Evolutionary conservation across 2,888 invertebrate species (phyloP).

Genomic region (Dynastes maya): DNA sequence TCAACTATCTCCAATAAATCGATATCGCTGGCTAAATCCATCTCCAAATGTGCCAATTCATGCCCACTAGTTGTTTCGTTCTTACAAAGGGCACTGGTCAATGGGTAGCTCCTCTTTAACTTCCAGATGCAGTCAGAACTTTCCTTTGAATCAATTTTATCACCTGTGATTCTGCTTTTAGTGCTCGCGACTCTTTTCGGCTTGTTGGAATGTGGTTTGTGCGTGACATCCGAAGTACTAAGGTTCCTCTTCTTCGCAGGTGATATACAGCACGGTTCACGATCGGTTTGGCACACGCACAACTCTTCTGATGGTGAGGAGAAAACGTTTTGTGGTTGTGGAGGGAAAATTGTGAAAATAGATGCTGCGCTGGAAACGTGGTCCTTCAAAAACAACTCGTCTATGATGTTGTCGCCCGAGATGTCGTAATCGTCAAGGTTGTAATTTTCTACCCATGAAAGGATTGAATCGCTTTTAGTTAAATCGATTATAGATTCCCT

Average conservation of each 20-base stretch:
- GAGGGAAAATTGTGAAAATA: constrained; percentile 47
- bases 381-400: constrained; percentile 44
- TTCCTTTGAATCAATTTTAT: constrained; percentile 26
- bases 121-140: constrained; percentile 48
- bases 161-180: neutral
- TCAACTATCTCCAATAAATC: constrained; percentile 37
- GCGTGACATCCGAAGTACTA: constrained; percentile 43
- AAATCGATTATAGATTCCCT: constrained; percentile 47
- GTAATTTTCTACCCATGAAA: constrained; percentile 27
- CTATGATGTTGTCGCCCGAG: constrained; percentile 50
- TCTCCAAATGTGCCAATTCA: neutral
- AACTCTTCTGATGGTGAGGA: constrained; percentile 44
- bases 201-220: neutral
- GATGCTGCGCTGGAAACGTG: constrained; percentile 39
- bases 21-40: neutral
- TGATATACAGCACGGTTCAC: neutral
- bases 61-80: neutral
- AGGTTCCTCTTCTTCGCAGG: constrained; percentile 29
- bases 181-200: constrained; percentile 32
- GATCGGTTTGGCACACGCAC: constrained; percentile 31
- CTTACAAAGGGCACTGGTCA: constrained; percentile 17
- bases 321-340: constrained; percentile 45
- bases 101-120: constrained; percentile 45
- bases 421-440: constrained; percentile 46
- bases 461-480: constrained; percentile 43